phyloP scores from a whole-genome alignment of 2,797 vertebrate species.

The Arremon aurantiirostris region DNA sequence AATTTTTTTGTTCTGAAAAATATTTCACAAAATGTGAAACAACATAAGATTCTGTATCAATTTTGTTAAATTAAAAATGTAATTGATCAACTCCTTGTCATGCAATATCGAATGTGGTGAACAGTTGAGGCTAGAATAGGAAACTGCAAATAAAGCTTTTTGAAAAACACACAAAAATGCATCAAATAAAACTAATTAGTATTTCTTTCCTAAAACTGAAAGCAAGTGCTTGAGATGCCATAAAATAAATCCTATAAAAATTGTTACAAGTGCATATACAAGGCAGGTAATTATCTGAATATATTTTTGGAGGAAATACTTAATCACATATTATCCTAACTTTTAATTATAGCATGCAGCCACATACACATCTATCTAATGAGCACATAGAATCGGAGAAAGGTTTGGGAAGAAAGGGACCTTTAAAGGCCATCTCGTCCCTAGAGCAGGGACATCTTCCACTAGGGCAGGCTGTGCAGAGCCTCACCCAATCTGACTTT shows the following conservation, averaged over 20 bases:
- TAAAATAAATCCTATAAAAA: background rate
- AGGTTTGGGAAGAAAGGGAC: background rate
- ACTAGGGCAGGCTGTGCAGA: background rate
- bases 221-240: background rate
- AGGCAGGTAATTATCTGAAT: background rate
- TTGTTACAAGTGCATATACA: background rate
- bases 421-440: background rate
- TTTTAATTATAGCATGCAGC: background rate
- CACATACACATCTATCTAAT: background rate
- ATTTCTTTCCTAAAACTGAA: background rate
- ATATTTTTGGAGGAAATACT: background rate
- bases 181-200: background rate
- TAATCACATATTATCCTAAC: background rate
- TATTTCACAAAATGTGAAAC: background rate
- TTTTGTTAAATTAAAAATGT: background rate
- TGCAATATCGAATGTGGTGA: background rate
- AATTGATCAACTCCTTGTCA: background rate
- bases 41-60: background rate
- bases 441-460: background rate
- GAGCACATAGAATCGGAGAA: background rate
- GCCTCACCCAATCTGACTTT: background rate
- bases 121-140: background rate
- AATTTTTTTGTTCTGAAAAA: background rate
- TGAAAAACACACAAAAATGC: background rate
- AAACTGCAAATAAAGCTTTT: background rate